Percentiles rank a stretch among this genome's conserved stretches.
These are phyloP conservation scores for Falco punctatus DNA, from an alignment of 2,113 vertebrate species.

Conservation along the genomic window DNA sequence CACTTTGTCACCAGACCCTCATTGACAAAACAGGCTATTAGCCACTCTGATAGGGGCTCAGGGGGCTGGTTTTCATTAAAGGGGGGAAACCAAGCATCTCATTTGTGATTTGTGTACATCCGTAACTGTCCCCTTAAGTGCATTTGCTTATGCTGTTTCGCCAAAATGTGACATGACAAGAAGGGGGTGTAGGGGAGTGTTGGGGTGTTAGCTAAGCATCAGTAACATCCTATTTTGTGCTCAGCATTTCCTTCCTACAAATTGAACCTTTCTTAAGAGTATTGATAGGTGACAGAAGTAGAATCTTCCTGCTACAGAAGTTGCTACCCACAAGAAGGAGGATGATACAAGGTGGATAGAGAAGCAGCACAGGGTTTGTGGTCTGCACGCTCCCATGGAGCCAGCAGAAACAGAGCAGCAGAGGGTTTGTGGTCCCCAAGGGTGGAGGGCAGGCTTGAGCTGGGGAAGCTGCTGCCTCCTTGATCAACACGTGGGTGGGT, in stretches of 20 bases:
- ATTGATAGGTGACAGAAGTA: neutral
- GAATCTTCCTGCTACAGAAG: neutral
- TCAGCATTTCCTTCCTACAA: neutral
- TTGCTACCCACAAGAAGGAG: neutral
- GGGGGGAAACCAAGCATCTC: neutral
- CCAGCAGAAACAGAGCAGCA: neutral
- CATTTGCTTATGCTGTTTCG: neutral
- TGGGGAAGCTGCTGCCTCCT: neutral
- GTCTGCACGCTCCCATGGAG: neutral
- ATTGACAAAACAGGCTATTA: neutral
- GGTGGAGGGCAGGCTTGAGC: neutral
- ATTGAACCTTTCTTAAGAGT: neutral
- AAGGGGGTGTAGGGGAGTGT: neutral
- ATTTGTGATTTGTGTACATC: neutral
- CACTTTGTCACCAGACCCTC: neutral
- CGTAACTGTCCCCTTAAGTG: neutral
- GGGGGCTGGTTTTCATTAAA: neutral
- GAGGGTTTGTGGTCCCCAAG: neutral
- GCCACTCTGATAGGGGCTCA: neutral
- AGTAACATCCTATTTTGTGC: neutral
- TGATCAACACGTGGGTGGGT: neutral
- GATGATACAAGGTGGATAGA: rapidly evolving
- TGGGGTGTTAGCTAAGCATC: neutral
- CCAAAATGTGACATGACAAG: neutral
- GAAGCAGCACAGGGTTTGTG: neutral